Conservation (phyloP, 1,140 invertebrate species). For the Brachionus angularis region DNA sequence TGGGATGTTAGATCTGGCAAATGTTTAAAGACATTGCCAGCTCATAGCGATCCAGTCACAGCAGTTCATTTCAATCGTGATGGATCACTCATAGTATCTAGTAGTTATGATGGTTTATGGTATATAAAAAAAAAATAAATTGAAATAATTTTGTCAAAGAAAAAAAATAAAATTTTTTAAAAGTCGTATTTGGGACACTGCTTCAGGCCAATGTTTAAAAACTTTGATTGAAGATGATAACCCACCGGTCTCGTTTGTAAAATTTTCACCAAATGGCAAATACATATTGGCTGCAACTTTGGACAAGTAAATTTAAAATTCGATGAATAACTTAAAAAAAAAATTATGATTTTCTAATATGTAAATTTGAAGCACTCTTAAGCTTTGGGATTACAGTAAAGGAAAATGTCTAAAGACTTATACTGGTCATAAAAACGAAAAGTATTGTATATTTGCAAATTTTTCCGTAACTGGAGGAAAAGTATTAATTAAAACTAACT, state of each 20-base stretch:
- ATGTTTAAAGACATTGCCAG: slow-evolving; percentile 95
- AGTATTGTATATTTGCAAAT: slow-evolving; percentile 99
- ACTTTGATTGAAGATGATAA: slow-evolving; percentile 84
- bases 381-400: slow-evolving; percentile 99
- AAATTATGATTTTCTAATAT: neutral
- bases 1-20: slow-evolving; percentile 99
- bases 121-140: slow-evolving; percentile 56
- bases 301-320: slow-evolving; percentile 69
- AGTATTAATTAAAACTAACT: slow-evolving; percentile 61
- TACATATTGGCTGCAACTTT: slow-evolving; percentile 96
- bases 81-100: slow-evolving; percentile 94
- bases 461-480: slow-evolving; percentile 99
- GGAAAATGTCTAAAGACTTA: slow-evolving; percentile 90
- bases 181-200: slow-evolving; percentile 98
- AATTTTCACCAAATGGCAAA: slow-evolving; percentile 99
- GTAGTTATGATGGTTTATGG: slow-evolving; percentile 98
- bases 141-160: too few relatives aligned
- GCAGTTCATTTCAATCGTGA: slow-evolving; percentile 76
- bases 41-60: slow-evolving; percentile 98
- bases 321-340: slow-evolving; percentile 6
- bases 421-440: slow-evolving; percentile 95
- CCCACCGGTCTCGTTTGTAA: slow-evolving; percentile 98
- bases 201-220: slow-evolving; percentile 96
- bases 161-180: slow-evolving; percentile 51
- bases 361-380: slow-evolving; percentile 74